Percentiles rank a stretch among this genome's conserved stretches.
phyloP scores from a whole-genome alignment of 2,113 vertebrate species.

The Thryonomys swinderianus region DNA sequence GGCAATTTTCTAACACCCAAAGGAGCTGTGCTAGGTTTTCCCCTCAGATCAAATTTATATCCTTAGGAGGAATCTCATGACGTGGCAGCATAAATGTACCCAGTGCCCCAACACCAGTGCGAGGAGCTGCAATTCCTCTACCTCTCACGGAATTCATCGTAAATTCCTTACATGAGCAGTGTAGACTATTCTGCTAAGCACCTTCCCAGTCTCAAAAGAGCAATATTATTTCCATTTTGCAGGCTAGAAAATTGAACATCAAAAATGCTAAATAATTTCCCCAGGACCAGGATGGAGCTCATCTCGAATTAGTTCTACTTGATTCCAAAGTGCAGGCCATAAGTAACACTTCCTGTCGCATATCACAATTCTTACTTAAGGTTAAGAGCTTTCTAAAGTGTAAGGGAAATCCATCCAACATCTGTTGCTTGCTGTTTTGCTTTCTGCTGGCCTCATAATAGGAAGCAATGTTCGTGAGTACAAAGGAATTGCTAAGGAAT shows the following conservation, averaged over 20 bases:
- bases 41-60: not conserved
- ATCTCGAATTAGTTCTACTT: not conserved
- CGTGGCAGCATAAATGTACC: not conserved
- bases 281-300: not conserved
- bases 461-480: not conserved
- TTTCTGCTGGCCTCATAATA: not conserved
- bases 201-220: not conserved
- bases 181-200: not conserved
- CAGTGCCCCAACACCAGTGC: not conserved
- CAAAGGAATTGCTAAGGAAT: slow-evolving; percentile 1
- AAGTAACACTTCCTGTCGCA: not conserved
- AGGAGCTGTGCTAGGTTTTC: not conserved
- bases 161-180: not conserved
- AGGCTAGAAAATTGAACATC: not conserved
- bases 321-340: not conserved
- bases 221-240: not conserved
- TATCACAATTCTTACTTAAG: not conserved
- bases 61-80: not conserved
- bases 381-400: not conserved
- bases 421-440: not conserved
- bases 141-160: not conserved
- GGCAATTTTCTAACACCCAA: not conserved
- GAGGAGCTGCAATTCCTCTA: not conserved
- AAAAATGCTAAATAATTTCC: not conserved
- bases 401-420: not conserved